Evolutionary conservation across 2,113 vertebrate genomes (phyloP).

Genomic region (Formicarius rufipectus): DNA sequence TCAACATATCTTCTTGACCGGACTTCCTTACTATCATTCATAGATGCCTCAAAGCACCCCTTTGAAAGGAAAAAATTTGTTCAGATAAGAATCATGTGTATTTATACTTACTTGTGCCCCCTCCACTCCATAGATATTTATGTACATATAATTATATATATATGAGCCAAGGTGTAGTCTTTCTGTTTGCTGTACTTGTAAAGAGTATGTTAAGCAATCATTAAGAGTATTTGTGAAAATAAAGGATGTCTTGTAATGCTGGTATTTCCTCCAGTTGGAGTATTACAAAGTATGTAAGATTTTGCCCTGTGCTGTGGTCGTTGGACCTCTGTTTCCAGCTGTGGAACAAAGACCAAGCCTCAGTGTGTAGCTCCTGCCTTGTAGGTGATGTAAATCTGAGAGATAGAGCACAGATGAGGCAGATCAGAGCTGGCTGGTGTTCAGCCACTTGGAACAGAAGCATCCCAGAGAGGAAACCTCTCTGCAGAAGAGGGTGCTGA

Average conservation of each 20-base stretch:
- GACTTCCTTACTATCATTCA: neutral
- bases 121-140: neutral
- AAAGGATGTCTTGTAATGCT: neutral
- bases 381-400: neutral
- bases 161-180: neutral
- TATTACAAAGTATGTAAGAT: neutral
- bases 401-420: neutral
- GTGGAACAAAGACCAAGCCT: neutral
- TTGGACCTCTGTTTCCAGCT: neutral
- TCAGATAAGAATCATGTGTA: neutral
- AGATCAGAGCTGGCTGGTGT: neutral
- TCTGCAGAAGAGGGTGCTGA: neutral
- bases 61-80: neutral
- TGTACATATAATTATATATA: neutral
- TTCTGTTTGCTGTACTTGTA: neutral
- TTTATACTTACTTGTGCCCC: neutral
- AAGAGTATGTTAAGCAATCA: neutral
- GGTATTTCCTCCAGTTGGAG: neutral
- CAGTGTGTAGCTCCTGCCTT: neutral
- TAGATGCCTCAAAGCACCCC: neutral
- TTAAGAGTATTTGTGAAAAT: neutral
- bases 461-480: accelerated
- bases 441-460: neutral
- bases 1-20: neutral
- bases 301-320: neutral